Conservation (phyloP, 2,888 invertebrate species). For the Melanargia galathea region DNA sequence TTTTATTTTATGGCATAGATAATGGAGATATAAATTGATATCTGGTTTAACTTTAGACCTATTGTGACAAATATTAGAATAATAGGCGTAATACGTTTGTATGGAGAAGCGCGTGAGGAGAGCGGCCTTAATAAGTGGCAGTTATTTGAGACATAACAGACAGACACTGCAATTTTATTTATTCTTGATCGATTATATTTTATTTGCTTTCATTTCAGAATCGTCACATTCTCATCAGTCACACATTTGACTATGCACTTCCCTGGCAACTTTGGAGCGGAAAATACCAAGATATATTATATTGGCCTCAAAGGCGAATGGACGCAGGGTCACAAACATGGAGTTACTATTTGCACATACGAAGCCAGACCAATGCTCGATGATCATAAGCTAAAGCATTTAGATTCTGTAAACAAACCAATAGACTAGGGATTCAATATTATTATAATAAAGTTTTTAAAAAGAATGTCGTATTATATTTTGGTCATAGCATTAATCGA, state of each 20-base stretch:
- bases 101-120: no score
- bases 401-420: constrained; percentile 83
- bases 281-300: constrained; percentile 93
- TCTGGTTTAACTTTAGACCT: no score
- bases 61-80: no score
- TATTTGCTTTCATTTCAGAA: constrained; percentile 81
- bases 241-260: constrained; percentile 95
- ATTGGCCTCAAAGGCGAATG: constrained; percentile 98
- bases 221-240: constrained; percentile 95
- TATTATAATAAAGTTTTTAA: constrained; percentile 8
- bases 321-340: constrained; percentile 90
- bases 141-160: no score
- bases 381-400: constrained; percentile 89
- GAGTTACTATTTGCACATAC: constrained; percentile 95
- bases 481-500: no score
- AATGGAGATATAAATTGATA: no score
- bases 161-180: no score
- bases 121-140: no score
- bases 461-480: neutral
- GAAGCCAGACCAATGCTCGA: constrained; percentile 92
- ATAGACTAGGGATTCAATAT: constrained; percentile 67
- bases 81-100: no score
- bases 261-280: constrained; percentile 92
- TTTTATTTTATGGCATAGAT: no score
- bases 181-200: no score